Evolutionary conservation across 2,888 invertebrate species (phyloP), one percentile per base, ranked within the genome.

Genomic region (Pachycephus smyrnensis): DNA sequence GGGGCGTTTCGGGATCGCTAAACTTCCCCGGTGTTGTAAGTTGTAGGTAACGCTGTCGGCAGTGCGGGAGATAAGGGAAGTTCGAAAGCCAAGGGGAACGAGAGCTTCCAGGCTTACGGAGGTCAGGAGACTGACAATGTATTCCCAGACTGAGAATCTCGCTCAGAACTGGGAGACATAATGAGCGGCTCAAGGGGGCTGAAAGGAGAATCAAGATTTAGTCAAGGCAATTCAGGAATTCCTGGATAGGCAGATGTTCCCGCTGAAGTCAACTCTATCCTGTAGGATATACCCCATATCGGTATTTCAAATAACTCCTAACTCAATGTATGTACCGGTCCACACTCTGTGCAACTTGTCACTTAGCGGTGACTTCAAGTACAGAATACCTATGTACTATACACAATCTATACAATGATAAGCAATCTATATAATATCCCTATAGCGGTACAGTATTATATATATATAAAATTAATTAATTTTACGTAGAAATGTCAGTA

Each of bases 281-380:
- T 55, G 55, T 9, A 55, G 55, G 23, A 55, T 55, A 23, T 55
- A 23, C 23, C 55, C 23, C 23, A 55, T 55, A 55, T 55, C 23
- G 55, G 23, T 55, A 55, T 23, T 55, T 55, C 55, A 23, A 55
- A 55, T 55, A 55, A 55, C 23, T 55, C 55, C 55, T 83, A 85
- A 85, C 83, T 84, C 80, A 81, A 85, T 83, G 82, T 81, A 76
- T 23, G 77, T 75, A 75, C 78, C 76, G 75, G 69, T 75, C 78
- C 80, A 75, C 76, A 81, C 80, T 81, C 81, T 79, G 80, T 76
- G 80, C 81, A 83, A 84, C 81, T 82, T 83, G 82, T 81, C 84
- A 84, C 85, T 85, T 82, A 83, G 81, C 77, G 9, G 55, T 55
- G 9, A 23, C 55, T 23, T 23, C 23, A 1, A 55, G 55, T 2